A percentile compares a stretch with the other conserved stretches of the same genome.
These are phyloP conservation scores for Hycleus cichorii DNA, from an alignment of 1,140 invertebrate species.

Conservation along the genomic window DNA sequence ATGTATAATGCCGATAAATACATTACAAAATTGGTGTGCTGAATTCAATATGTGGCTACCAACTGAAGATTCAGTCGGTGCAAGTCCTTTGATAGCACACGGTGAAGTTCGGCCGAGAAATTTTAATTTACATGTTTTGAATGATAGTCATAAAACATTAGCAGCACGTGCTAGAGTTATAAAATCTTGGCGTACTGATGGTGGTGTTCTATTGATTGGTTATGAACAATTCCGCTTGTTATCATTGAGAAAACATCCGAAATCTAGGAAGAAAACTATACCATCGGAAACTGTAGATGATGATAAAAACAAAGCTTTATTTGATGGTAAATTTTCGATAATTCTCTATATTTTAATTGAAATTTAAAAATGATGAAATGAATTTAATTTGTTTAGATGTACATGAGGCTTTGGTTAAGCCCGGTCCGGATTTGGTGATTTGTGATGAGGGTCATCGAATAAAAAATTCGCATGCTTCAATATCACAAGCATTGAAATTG, in stretches of 20 bases:
- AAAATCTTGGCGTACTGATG: slow-evolving; percentile 75
- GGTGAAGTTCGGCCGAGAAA: slow-evolving; percentile 64
- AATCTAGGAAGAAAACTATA: slow-evolving; percentile 45
- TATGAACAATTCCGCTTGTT: slow-evolving; percentile 94
- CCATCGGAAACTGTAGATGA: slow-evolving; percentile 50
- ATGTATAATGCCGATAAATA: slow-evolving; percentile 98
- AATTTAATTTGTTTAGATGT: slow-evolving; percentile 56
- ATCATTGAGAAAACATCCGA: slow-evolving; percentile 67
- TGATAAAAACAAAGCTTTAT: slow-evolving; percentile 75
- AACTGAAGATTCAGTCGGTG: slow-evolving; percentile 45
- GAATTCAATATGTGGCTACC: slow-evolving; percentile 98
- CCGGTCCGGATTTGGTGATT: slow-evolving; percentile 90
- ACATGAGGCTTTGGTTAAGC: slow-evolving; percentile 77
- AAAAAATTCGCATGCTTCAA: slow-evolving; percentile 91
- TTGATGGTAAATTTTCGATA: slow-evolving; percentile 57
- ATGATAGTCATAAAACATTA: slow-evolving; percentile 90
- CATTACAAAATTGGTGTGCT: slow-evolving; percentile 95
- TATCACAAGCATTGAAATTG: slow-evolving; percentile 84
- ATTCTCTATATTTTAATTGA: neutral
- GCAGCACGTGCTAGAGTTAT: slow-evolving; percentile 50
- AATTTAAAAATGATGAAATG: neutral
- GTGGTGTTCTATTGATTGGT: slow-evolving; percentile 93
- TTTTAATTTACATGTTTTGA: slow-evolving; percentile 84
- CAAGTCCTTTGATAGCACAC: slow-evolving; percentile 47
- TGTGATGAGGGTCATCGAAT: slow-evolving; percentile 96